These are phyloP conservation scores for Brachynemurus nebulosus DNA, from an alignment of 2,888 invertebrate genomes.

Conservation along the genomic window DNA sequence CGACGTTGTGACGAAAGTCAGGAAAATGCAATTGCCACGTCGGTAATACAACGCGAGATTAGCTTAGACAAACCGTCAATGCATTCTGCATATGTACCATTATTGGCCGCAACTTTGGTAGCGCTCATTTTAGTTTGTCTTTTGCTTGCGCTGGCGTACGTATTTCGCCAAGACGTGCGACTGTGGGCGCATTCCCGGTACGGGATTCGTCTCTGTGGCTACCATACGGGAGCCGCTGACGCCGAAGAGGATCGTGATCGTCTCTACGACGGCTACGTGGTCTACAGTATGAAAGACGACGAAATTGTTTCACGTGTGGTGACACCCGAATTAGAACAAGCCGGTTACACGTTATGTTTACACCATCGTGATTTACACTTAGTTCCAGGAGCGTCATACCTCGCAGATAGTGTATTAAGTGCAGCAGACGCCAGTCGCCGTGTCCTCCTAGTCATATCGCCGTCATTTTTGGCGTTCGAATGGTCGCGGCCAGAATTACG, in stretches of 20 bases:
- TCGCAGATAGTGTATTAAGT: conserved; percentile 46
- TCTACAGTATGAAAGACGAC: conserved; percentile 71
- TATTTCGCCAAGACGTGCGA: conserved; percentile 62
- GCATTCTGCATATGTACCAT: conserved; percentile 58
- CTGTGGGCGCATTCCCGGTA: conserved; percentile 69
- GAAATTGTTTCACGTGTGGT: conserved; percentile 53
- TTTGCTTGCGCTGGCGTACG: conserved; percentile 52
- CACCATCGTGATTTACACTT: conserved; percentile 49
- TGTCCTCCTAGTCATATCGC: conserved; percentile 66
- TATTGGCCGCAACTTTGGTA: conserved; percentile 56
- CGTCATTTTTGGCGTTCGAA: conserved; percentile 67
- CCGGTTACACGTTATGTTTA: conserved; percentile 50
- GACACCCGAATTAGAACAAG: conserved; percentile 60
- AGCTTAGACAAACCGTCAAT: conserved; percentile 49
- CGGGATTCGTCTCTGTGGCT: conserved; percentile 59
- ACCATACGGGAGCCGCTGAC: conserved; percentile 39
- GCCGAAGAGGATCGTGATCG: conserved; percentile 34
- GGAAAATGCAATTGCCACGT: conserved; percentile 49
- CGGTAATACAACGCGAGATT: conserved; percentile 33
- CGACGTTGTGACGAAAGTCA: conserved; percentile 45
- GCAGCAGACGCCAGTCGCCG: conserved; percentile 51
- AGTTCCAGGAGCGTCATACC: conserved; percentile 44
- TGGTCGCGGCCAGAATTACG: conserved; percentile 73
- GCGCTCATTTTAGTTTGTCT: conserved; percentile 54
- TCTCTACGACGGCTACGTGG: conserved; percentile 70